Percentiles rank a stretch among this genome's conserved stretches.
These are phyloP conservation scores for Metalampra italica DNA, from an alignment of 2,888 invertebrate genomes.

Conservation along the genomic window DNA sequence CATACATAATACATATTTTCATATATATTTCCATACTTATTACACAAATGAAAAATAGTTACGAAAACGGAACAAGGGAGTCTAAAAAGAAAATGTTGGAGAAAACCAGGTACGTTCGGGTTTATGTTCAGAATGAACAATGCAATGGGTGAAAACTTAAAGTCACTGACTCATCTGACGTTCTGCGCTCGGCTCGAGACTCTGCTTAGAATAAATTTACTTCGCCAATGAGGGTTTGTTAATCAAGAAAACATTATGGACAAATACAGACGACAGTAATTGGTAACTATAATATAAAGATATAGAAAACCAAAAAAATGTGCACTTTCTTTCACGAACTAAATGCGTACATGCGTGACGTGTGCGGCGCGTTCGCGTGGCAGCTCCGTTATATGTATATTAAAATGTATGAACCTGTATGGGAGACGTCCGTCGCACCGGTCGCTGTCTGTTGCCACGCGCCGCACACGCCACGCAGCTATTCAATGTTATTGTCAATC, in stretches of 20 bases:
- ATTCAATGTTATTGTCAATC: too few species aligned
- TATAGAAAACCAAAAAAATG: too few species aligned
- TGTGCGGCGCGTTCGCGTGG: too few species aligned
- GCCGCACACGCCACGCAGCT: too few species aligned
- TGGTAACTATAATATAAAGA: neutral
- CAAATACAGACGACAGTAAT: neutral
- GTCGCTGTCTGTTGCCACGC: too few species aligned
- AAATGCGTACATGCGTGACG: too few species aligned
- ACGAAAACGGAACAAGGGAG: neutral
- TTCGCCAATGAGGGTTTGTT: conserved; percentile 43
- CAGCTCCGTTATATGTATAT: neutral
- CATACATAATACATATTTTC: too few species aligned
- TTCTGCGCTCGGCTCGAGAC: conserved; percentile 38
- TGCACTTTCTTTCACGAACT: too few species aligned
- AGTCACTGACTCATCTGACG: conserved; percentile 65
- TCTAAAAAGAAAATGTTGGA: conserved; percentile 17
- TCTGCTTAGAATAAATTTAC: conserved; percentile 68
- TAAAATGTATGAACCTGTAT: too few species aligned
- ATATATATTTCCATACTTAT: too few species aligned
- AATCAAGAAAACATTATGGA: conserved; percentile 1
- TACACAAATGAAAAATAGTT: too few species aligned
- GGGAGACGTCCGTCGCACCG: too few species aligned
- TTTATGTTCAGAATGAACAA: conserved; percentile 65
- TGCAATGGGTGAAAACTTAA: conserved; percentile 50
- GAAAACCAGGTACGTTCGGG: conserved; percentile 50